Conservation (phyloP, 2,888 invertebrate genomes). For the Eilema griseolum region DNA sequence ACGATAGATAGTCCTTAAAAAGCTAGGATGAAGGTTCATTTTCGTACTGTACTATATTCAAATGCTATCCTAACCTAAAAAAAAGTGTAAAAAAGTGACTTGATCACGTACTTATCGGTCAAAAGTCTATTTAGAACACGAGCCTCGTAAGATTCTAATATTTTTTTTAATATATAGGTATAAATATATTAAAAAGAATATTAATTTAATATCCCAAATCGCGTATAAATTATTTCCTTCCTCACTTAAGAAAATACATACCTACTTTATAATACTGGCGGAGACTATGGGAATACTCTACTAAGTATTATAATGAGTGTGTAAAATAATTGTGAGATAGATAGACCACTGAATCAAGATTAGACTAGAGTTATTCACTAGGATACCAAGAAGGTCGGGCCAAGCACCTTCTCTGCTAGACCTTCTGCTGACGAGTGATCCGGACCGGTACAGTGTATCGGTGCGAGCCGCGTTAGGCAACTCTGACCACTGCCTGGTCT, state of each 20-base stretch:
- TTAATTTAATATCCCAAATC: no score
- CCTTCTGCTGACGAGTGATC: no score
- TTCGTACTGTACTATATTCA: not conserved
- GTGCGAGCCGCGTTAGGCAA: no score
- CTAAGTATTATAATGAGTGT: not conserved
- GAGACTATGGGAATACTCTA: constrained; percentile 16
- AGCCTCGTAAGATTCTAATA: not conserved
- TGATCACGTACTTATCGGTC: not conserved
- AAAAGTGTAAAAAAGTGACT: not conserved
- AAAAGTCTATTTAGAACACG: constrained; percentile 7
- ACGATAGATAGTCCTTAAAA: not conserved
- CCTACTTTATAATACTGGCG: constrained; percentile 14
- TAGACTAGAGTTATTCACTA: no score
- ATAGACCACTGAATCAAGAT: constrained; percentile 23
- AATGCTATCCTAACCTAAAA: no score
- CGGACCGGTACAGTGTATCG: no score
- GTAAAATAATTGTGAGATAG: constrained; percentile 18
- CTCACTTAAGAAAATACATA: constrained; percentile 6
- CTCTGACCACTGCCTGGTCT: no score
- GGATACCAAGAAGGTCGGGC: no score
- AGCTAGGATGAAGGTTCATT: not conserved
- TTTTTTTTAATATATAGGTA: no score
- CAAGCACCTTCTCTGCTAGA: no score
- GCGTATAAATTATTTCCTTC: constrained; percentile 15
- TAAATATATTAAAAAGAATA: no score